These are phyloP conservation scores for Spongilla lacustris DNA, from an alignment of 37 sponge, comb jelly and placozoan genomes.

Conservation along the genomic window DNA sequence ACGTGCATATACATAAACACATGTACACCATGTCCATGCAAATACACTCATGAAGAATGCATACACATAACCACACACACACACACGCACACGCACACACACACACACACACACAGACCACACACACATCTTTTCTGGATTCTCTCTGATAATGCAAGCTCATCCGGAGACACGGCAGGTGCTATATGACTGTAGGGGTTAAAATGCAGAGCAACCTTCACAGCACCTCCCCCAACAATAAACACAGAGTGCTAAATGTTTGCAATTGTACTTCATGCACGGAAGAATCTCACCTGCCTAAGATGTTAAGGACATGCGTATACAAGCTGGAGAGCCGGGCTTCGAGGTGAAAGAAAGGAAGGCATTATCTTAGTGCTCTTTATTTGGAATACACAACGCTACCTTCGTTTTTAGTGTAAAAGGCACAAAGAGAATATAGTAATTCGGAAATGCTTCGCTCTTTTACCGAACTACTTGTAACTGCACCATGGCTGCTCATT, in stretches of 20 bases:
- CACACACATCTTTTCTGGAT: constrained; percentile 83
- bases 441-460: constrained; percentile 34
- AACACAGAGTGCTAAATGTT: too few relatives aligned
- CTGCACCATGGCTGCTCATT: neutral
- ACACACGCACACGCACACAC: constrained; percentile 11
- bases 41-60: neutral
- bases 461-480: neutral
- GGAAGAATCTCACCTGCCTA: constrained; percentile 65
- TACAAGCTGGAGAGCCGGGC: constrained; percentile 27
- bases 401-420: constrained; percentile 42
- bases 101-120: neutral
- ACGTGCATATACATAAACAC: neutral
- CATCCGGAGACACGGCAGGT: constrained; percentile 47
- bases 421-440: constrained; percentile 48
- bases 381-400: constrained; percentile 14
- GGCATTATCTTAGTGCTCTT: constrained; percentile 13
- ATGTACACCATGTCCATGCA: neutral
- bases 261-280: too few relatives aligned
- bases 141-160: constrained; percentile 62
- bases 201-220: neutral
- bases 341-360: neutral
- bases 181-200: constrained; percentile 32
- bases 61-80: neutral
- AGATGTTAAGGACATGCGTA: constrained; percentile 31
- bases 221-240: neutral